Evolutionary conservation across 2,113 vertebrate species (phyloP).

Genomic region (Speoplatyrhinus poulsoni): DNA sequence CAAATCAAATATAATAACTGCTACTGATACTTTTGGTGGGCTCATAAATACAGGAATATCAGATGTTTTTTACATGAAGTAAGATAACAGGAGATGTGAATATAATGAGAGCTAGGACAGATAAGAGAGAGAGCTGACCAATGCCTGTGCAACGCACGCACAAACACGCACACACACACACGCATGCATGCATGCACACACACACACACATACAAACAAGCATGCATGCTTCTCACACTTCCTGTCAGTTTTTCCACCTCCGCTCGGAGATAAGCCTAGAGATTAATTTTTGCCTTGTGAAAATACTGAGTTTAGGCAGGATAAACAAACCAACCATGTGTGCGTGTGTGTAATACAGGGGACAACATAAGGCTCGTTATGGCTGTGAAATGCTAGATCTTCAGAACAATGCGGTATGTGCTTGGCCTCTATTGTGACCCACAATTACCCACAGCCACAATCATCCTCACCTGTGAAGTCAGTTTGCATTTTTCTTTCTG

Average conservation of each 20-base stretch:
- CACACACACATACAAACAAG: not conserved
- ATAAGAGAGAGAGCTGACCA: not conserved
- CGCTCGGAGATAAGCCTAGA: constrained; percentile 42
- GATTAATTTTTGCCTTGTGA: constrained; percentile 58
- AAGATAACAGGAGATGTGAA: not conserved
- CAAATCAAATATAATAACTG: not conserved
- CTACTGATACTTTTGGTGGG: not conserved
- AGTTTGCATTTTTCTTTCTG: not conserved
- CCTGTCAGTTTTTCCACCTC: constrained; percentile 52
- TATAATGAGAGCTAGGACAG: not conserved
- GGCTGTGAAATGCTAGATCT: not conserved
- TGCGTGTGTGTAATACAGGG: not conserved
- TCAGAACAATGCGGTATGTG: not conserved
- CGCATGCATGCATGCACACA: not conserved
- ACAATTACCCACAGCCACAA: no score
- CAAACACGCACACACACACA: not conserved
- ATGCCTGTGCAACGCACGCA: not conserved
- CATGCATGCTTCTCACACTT: not conserved
- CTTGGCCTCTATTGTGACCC: no score
- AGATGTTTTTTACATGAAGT: not conserved
- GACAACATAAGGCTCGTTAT: not conserved
- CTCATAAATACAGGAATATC: not conserved
- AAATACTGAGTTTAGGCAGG: constrained; percentile 61
- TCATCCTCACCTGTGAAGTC: not conserved
- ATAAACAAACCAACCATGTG: constrained; percentile 63